phyloP scores from a whole-genome alignment of 1,140 invertebrate species.

The Drosophila miranda region DNA sequence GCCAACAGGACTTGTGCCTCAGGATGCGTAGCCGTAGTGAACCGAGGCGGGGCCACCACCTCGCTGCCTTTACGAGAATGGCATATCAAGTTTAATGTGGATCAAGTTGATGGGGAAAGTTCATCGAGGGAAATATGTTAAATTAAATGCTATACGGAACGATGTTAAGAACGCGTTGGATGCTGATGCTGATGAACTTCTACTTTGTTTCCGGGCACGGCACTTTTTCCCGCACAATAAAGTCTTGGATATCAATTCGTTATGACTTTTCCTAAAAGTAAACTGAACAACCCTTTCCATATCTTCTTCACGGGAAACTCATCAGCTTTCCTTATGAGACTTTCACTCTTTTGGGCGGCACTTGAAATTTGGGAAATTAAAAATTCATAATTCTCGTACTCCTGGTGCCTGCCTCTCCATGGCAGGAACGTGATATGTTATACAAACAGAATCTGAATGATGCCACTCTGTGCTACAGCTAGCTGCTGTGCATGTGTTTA shows the following conservation, averaged over 20 bases:
- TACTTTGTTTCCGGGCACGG: too few relatives aligned
- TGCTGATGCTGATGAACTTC: neutral
- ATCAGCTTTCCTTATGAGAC: neutral
- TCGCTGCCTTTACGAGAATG: neutral
- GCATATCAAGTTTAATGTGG: conserved; percentile 22
- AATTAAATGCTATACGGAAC: conserved; percentile 10
- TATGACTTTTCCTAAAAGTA: too few relatives aligned
- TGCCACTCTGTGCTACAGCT: conserved; percentile 16
- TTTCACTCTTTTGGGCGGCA: neutral
- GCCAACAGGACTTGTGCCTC: conserved; percentile 1
- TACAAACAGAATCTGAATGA: conserved; percentile 32
- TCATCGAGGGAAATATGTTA: conserved; percentile 24
- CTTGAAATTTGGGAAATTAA: neutral
- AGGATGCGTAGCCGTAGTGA: neutral
- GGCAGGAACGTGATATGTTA: conserved; percentile 31
- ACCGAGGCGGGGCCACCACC: too few relatives aligned
- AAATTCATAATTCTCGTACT: neutral
- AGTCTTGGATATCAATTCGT: too few relatives aligned
- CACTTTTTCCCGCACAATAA: too few relatives aligned
- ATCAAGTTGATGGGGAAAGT: conserved; percentile 17
- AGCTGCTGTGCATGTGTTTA: conserved; percentile 32
- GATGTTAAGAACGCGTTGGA: neutral
- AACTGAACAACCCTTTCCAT: too few relatives aligned
- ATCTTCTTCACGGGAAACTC: neutral
- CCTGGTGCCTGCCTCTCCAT: neutral